Evolutionary conservation across 2,113 vertebrate genomes (phyloP).

Genomic region (Sebastes fasciatus): DNA sequence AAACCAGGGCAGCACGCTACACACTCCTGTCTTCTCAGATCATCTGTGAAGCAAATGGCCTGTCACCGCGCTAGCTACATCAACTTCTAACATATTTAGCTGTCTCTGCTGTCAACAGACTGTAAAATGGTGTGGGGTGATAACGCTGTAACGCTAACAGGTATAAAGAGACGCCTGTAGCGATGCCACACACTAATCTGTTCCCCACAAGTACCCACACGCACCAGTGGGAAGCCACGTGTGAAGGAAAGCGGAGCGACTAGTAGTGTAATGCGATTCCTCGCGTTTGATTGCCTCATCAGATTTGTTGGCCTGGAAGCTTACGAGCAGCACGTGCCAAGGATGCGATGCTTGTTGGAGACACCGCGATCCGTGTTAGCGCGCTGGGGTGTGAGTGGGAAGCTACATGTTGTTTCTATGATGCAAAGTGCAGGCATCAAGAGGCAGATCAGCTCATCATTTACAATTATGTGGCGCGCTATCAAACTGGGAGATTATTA

Average conservation of each 20-base stretch:
- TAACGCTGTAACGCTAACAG: constrained; percentile 46
- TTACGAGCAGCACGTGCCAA: constrained; percentile 27
- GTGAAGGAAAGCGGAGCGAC: neutral
- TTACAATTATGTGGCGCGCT: neutral
- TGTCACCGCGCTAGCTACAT: constrained; percentile 42
- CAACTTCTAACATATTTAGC: constrained; percentile 39
- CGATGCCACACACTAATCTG: constrained; percentile 35
- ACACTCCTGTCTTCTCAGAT: constrained; percentile 59
- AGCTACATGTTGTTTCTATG: neutral
- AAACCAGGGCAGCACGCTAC: constrained; percentile 27
- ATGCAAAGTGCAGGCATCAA: neutral
- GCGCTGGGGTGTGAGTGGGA: constrained; percentile 6
- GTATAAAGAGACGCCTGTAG: constrained; percentile 38
- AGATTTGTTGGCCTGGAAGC: constrained; percentile 8
- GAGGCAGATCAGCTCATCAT: neutral
- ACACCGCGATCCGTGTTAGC: constrained; percentile 15
- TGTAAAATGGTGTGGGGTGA: constrained; percentile 49
- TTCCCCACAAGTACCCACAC: constrained; percentile 11
- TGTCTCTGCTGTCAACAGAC: constrained; percentile 42
- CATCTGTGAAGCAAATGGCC: constrained; percentile 55
- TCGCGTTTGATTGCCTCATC: constrained; percentile 35
- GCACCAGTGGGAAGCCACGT: neutral
- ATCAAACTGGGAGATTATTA: constrained; percentile 1
- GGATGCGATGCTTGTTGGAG: constrained; percentile 12
- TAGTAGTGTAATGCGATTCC: neutral